Evolutionary conservation across 2,888 invertebrate species (phyloP), one percentile per base, ranked within the genome.

Genomic region (Laothoe populi): DNA sequence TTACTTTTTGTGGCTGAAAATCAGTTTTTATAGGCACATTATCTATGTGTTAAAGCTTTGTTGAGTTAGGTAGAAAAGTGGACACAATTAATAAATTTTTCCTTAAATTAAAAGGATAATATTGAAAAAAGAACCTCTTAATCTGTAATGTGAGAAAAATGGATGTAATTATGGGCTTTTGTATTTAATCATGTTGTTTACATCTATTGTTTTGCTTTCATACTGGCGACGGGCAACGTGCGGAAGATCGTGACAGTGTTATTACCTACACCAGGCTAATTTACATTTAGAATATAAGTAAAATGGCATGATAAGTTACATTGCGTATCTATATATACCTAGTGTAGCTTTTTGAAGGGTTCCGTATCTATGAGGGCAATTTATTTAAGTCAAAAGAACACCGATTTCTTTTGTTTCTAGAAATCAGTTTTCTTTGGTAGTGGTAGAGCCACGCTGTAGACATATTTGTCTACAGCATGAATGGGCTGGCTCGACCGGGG

Each of bases 151-250:
- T 49, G 49, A 31, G 49, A 53, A 53, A 35, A 31, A 19, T 4
- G 53, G 53, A 53, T 31, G 53, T 53, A 58, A 57, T 57, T 57
- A 57, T 10, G 11, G 21, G 21, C 19, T 35, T 49, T 49, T 49
- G 23, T 19, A 19, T 24, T 19, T 35, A 57, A 59, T 82, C 71
- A 73, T 70, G 75, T 79, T 78, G 82, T 83, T 82, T 77, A 72
- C 70, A 68, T 70, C 84, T 73, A 87, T 86, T 87, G 85, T 87
- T 84, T 73, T 67, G 69, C 78, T 84, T 82, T 84, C 79, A 73
- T 81, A 78, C 64, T 62, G 64, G 60, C 19, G 66, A 58, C 53
- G 42, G 31, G 10, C 40, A 60, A 62, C 69, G 65, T 69, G 68
- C 64, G 40, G 64, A 63, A 73, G 66, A 73, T 75, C 73, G 67